phyloP scores from a whole-genome alignment of 2,113 vertebrate genomes.

The Acanthisitta chloris region DNA sequence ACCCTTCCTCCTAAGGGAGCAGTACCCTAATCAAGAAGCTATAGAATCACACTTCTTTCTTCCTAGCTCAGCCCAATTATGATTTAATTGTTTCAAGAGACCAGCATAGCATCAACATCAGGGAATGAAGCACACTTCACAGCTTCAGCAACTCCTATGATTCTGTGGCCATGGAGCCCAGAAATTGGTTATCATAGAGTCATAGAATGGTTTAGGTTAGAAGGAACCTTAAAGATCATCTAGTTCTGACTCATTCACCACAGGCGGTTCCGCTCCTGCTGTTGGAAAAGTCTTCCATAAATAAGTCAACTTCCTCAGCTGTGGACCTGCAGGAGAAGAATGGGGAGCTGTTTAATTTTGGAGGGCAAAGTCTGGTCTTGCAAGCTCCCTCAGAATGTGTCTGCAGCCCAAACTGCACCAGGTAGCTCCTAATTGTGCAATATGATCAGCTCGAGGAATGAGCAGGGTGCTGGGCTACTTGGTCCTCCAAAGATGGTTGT shows the following conservation, averaged over 20 bases:
- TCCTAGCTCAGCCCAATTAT: not conserved
- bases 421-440: not conserved
- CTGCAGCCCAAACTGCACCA: not conserved
- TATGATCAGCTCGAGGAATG: not conserved
- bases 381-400: fast-evolving
- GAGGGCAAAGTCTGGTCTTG: not conserved
- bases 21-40: not conserved
- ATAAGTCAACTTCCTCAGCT: not conserved
- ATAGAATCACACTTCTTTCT: not conserved
- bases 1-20: not conserved
- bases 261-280: fast-evolving
- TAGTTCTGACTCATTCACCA: not conserved
- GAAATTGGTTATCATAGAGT: not conserved
- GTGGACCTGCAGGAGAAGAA: not conserved
- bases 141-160: not conserved
- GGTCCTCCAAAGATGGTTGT: not conserved
- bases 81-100: not conserved
- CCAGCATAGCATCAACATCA: not conserved
- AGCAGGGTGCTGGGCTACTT: not conserved
- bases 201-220: not conserved
- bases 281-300: not conserved
- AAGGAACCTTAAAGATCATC: not conserved
- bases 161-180: fast-evolving
- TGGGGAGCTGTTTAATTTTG: not conserved
- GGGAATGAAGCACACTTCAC: not conserved